Evolutionary conservation across 2,797 vertebrate genomes (phyloP), one percentile per base, ranked within the genome.

Genomic region (Chrysocyon brachyurus): DNA sequence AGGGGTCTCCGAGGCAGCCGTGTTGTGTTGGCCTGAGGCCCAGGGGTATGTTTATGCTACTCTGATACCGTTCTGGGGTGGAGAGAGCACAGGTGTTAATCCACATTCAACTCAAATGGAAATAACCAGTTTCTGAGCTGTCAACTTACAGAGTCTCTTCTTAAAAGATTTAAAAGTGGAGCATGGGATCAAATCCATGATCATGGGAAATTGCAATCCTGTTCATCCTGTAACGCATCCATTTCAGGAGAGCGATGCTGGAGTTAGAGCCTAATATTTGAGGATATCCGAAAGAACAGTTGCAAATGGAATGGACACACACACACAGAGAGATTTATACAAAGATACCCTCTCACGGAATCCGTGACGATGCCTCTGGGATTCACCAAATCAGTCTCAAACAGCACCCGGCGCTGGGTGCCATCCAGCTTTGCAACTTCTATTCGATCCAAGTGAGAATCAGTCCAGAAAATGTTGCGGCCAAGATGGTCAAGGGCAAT

Each of bases 381-480:
- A 93, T 99, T 99, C 97, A 99, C 99, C 49, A 99, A 98, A 49
- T 98, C 99, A 0, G 98, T 98, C 96, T 99, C 98, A 78, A 99
- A 98, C 10, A 99, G 99, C 94, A 99, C 98, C 14, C 99, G 99
- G 33, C 99, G 99, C 97, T 99, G 99, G 14, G 98, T 98, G 11
- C 99, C 99, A 0, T 99, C 99, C 98, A 99, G 96, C 81, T 98
- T 99, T 0, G 99, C 99, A 81, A 99, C 99, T 98, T 99, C 99
- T 54, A 99, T 99, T 85, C 97, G 98, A 82, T 99, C 99, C 97
- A 98, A 98, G 4, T 99, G 98, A 85, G 99, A 99, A 97, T 99
- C 99, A 0, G 99, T 99, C 99, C 99, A 99, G 99, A 99, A 99
- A 97, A 99, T 97, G 21, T 99, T 99, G 77, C 99, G 99, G 70